Base-by-base conservation (phyloP, 2,113 vertebrate genomes). In the Dipodomys merriami region DNA sequence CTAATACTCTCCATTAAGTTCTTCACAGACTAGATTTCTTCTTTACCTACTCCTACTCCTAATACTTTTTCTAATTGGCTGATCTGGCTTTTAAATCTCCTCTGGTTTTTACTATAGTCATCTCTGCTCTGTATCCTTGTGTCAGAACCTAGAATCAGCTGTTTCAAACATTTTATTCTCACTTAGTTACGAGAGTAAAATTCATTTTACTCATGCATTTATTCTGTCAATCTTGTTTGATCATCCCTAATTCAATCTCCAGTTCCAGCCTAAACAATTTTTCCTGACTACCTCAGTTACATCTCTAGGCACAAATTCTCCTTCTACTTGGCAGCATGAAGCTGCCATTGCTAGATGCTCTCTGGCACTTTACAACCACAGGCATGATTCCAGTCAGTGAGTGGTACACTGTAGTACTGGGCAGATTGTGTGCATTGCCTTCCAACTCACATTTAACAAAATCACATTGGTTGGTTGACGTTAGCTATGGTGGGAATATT, bases 261-360 rank as follows among this genome's bases (percentile, higher is more conserved):
- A 83, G 65, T 76, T 85, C 44, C 73, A 68, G 25, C 77, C 33
- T 35, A 83, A 86, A 30, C 95, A 71, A 83, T 39, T 92, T 82
- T 84, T 86, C 27, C 29, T 22, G 16, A 80, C 39, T 91, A 18
- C n/a, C 78, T 92, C 67, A 57, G 30, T 8, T 23, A 25, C 65
- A 7, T 62, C 6, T 83, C 79, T 67, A 84, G 62, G 39, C 57
- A 72, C 53, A 93, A 60, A 80, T 83, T 86, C 8, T 91, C 33
- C 33, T 78, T 72, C 27, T 76, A n/a, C 25, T n/a, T 46, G 39
- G 77, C 68, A 92, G 25, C 22, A 77, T 16, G 30, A 25, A 90
- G 33, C 15, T 60, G 20, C 12, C 7, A 15, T 25, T 67, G 35
- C 22, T 57, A 7, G 60, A 46, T 57, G 15, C 23, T 86, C 27